Base-by-base conservation (phyloP, 2,113 vertebrate species). In the Diphyllodes magnificus region DNA sequence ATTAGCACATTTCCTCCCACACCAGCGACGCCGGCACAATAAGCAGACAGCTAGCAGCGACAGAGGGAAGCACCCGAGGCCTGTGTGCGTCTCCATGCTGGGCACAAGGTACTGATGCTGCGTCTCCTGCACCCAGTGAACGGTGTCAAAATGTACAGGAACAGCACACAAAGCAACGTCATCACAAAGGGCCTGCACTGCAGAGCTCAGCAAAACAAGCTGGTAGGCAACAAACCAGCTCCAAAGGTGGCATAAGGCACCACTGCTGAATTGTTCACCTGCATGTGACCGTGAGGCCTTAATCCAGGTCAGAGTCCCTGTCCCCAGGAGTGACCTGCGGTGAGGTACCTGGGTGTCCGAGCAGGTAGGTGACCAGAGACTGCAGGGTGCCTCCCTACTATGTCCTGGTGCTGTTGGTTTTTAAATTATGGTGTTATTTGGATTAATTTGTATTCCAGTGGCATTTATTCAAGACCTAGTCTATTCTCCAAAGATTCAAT, bases 1-100 rank as follows among this genome's bases (percentile, higher is more conserved):
- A 98, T 98, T 97, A 98, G 97, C 96, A 98, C 75, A 68, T 95
- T 96, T 93, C 89, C 95, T 97, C 93, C 96, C 96, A 93, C 88
- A 87, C 27, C 91, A 82, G 86, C 39, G 15, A 11, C 37, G 79
- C 81, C 8, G 27, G 75, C 23, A 89, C 92, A 95, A 93, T 88
- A 66, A 97, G 91, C 42, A 97, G 96, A 85, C 79, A 88, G 96
- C 68, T 54, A 80, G 45, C 83, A 81, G 91, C 50, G 89, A 95
- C 90, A 95, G 39, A 90, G 92, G 4, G 47, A 54, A 56, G 87
- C 56, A 92, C 50, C 72, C 37, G 3, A 69, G 60, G 75, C 86
- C 59, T 31, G 27, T 33, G 86, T 45, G 53, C 22, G 57, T 79
- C 94, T 94, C 88, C 90, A 39, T 8, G 85, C 57, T 50, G 88